Evolutionary conservation across 2,113 vertebrate species (phyloP).

Genomic region (Aegithalos caudatus): DNA sequence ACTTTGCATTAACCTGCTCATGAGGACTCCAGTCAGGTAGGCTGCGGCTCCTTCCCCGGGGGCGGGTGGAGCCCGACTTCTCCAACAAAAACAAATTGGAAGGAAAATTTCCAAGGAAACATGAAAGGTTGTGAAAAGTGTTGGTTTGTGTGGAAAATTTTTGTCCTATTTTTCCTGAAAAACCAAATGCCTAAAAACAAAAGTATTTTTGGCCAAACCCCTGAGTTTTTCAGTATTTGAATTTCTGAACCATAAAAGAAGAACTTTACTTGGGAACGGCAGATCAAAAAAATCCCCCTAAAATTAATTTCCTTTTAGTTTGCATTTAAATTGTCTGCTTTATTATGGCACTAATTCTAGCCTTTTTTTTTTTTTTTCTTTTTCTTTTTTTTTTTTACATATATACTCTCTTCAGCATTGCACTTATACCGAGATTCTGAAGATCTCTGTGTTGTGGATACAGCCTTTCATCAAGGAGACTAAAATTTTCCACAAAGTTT

Average conservation of each 20-base stretch:
- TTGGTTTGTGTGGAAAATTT: constrained; percentile 13
- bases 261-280: background rate
- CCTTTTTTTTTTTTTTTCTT: background rate
- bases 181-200: background rate
- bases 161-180: constrained; percentile 31
- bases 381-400: background rate
- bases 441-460: constrained; percentile 5
- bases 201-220: background rate
- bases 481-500: constrained; percentile 24
- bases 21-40: constrained; percentile 4
- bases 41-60: background rate
- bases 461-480: constrained; percentile 2
- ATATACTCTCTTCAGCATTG: background rate
- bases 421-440: background rate
- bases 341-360: background rate
- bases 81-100: constrained; percentile 42
- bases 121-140: constrained; percentile 28
- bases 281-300: background rate
- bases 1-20: background rate
- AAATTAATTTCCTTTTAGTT: constrained; percentile 27
- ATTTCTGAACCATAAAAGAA: background rate
- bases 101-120: constrained; percentile 43
- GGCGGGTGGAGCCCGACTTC: background rate
- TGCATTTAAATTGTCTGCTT: background rate
- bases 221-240: background rate